Percentiles rank a stretch among this genome's conserved stretches.
These are phyloP conservation scores for Pelmatolapia mariae DNA, from an alignment of 2,113 vertebrate genomes.

Conservation along the genomic window DNA sequence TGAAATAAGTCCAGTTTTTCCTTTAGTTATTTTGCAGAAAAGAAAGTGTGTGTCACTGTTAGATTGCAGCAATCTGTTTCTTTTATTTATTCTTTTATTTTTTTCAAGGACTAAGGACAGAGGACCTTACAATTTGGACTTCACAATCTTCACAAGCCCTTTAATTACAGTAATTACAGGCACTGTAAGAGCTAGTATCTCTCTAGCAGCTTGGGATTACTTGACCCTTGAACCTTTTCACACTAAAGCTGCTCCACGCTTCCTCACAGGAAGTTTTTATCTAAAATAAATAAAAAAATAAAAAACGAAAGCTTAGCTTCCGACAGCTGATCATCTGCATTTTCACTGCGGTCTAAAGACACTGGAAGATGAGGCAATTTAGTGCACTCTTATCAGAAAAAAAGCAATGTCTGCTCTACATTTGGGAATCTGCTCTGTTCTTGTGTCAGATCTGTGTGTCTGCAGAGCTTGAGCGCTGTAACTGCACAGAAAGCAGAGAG, in stretches of 20 bases:
- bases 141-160: background rate
- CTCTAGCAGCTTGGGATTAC: background rate
- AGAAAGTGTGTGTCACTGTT: background rate
- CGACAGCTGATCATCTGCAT: background rate
- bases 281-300: background rate
- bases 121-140: background rate
- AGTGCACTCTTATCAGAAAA: background rate
- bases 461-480: fast-evolving
- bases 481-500: background rate
- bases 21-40: background rate
- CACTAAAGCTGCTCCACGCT: background rate
- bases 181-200: background rate
- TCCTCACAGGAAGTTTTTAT: background rate
- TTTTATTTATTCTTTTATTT: background rate
- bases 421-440: background rate
- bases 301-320: background rate
- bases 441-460: background rate
- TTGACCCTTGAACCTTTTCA: background rate
- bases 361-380: background rate
- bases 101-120: background rate
- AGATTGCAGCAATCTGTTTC: background rate
- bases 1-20: background rate
- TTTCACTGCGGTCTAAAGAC: background rate
- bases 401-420: background rate
- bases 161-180: background rate